Percentiles rank a stretch among this genome's conserved stretches.
Conservation (phyloP, 2,888 invertebrate genomes). For the Sabellastarte sp. region DNA sequence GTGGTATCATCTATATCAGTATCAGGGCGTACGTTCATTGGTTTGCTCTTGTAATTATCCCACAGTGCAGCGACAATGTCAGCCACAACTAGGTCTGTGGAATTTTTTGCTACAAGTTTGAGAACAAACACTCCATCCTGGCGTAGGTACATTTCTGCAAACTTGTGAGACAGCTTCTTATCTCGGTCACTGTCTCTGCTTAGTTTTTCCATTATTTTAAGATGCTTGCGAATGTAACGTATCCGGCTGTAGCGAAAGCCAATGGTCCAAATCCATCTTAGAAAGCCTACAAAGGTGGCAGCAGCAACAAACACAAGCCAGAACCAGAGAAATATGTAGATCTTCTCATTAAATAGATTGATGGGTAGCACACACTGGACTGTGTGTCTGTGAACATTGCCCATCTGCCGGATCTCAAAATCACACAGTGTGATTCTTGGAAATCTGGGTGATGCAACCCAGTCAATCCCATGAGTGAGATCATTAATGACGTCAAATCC, state of each 20-base stretch:
- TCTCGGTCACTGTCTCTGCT: slow-evolving; percentile 33
- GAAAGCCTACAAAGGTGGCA: slow-evolving; percentile 58
- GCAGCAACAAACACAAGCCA: slow-evolving; percentile 61
- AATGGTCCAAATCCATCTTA: slow-evolving; percentile 60
- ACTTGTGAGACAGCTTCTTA: slow-evolving; percentile 31
- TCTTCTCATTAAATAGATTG: slow-evolving; percentile 49
- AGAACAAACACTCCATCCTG: slow-evolving; percentile 36
- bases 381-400: slow-evolving; percentile 58
- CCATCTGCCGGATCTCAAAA: slow-evolving; percentile 59
- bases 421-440: slow-evolving; percentile 59
- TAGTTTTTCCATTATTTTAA: slow-evolving; percentile 57
- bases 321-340: slow-evolving; percentile 63
- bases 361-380: slow-evolving; percentile 58
- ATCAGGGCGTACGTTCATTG: slow-evolving; percentile 21
- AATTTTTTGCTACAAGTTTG: slow-evolving; percentile 36
- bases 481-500: slow-evolving; percentile 62
- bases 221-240: slow-evolving; percentile 60
- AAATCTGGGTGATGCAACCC: slow-evolving; percentile 55
- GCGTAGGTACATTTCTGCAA: slow-evolving; percentile 33
- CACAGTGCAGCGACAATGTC: slow-evolving; percentile 36
- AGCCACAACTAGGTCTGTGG: slow-evolving; percentile 35
- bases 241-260: slow-evolving; percentile 55
- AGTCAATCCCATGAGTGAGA: slow-evolving; percentile 56
- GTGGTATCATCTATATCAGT: slow-evolving; percentile 22
- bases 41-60: slow-evolving; percentile 35